These are phyloP conservation scores for Miichthys miiuy DNA, from an alignment of 2,797 vertebrate species.

Conservation along the genomic window DNA sequence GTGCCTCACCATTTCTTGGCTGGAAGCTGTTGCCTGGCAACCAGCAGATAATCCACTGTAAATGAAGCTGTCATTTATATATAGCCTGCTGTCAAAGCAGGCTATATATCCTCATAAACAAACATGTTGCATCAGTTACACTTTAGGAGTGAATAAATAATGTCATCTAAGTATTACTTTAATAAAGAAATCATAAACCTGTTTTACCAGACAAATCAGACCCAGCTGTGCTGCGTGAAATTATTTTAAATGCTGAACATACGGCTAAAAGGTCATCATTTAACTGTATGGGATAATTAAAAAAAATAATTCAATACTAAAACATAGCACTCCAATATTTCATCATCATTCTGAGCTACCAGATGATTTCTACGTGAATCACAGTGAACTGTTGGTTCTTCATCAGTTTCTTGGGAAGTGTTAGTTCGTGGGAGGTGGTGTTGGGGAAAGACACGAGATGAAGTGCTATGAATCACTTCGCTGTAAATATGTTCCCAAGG, in stretches of 20 bases:
- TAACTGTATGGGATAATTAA: neutral
- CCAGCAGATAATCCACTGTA: neutral
- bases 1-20: no score
- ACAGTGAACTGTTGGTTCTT: neutral
- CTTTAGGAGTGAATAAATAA: neutral
- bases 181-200: neutral
- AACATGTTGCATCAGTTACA: neutral
- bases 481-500: slow-evolving; percentile 39
- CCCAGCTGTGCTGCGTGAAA: neutral
- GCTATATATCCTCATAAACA: no score
- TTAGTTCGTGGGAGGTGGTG: slow-evolving; percentile 3
- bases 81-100: neutral
- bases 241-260: neutral
- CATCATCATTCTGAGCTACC: neutral
- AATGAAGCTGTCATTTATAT: neutral
- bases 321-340: neutral
- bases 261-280: neutral
- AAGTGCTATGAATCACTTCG: slow-evolving; percentile 41
- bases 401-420: neutral
- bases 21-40: no score
- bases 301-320: neutral
- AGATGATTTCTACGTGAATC: slow-evolving; percentile 15
- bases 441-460: neutral
- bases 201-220: neutral
- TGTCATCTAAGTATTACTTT: neutral